Conservation (phyloP, 2,888 invertebrate species). For the Dorcus parallelipipedus region DNA sequence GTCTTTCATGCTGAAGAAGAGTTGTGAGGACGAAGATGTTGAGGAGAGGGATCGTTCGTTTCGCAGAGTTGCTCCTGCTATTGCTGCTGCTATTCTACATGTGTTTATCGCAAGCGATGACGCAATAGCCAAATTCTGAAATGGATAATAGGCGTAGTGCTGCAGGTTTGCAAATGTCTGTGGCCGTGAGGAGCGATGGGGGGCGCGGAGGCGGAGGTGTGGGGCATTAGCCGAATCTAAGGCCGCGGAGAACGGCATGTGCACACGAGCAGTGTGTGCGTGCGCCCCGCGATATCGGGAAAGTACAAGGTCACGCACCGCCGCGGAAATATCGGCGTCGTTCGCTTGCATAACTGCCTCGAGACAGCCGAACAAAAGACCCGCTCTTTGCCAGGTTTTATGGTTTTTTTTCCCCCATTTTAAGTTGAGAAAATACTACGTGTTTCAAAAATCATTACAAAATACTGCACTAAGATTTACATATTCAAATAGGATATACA, state of each 20-base stretch:
- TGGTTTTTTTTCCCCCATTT: too few relatives aligned
- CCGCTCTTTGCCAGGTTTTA: too few relatives aligned
- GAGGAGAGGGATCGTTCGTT: too few relatives aligned
- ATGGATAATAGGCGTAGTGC: slow-evolving; percentile 27
- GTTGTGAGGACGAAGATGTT: too few relatives aligned
- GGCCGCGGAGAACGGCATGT: slow-evolving; percentile 54
- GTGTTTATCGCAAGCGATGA: slow-evolving; percentile 21
- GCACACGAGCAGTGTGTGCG: slow-evolving; percentile 45
- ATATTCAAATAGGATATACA: too few relatives aligned
- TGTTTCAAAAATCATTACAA: too few relatives aligned
- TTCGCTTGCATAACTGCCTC: neutral
- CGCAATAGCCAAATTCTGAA: slow-evolving; percentile 26
- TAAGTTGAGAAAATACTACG: too few relatives aligned
- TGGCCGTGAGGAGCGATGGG: slow-evolving; percentile 15
- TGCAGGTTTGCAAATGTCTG: slow-evolving; percentile 41
- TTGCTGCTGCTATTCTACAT: neutral
- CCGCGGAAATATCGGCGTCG: slow-evolving; percentile 11
- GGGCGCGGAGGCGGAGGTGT: slow-evolving; percentile 54
- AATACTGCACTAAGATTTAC: too few relatives aligned
- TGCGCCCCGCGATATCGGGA: slow-evolving; percentile 19
- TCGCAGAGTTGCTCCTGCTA: too few relatives aligned
- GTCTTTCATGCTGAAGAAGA: too few relatives aligned
- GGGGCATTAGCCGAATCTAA: slow-evolving; percentile 64
- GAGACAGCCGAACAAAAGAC: too few relatives aligned
- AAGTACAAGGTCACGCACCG: slow-evolving; percentile 17